phyloP scores from a whole-genome alignment of 2,113 vertebrate species.

The Rousettus leschenaultii region DNA sequence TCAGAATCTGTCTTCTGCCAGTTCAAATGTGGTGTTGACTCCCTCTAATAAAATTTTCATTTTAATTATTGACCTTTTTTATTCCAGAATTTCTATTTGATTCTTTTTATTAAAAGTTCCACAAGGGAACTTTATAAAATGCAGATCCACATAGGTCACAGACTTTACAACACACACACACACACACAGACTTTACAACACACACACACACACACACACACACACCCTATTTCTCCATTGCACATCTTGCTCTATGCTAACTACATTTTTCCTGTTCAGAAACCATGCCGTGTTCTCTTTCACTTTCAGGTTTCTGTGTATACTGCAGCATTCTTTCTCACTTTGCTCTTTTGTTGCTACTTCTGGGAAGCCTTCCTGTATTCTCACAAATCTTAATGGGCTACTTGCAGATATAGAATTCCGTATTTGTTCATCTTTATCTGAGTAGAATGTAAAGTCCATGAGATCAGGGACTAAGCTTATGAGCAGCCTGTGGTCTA shows the following conservation, averaged over 20 bases:
- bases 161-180: neutral
- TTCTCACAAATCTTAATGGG: neutral
- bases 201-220: neutral
- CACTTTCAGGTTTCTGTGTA: neutral
- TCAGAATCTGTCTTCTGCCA: neutral
- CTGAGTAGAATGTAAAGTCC: neutral
- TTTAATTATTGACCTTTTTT: neutral
- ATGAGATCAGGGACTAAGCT: neutral
- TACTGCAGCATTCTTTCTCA: neutral
- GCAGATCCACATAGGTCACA: neutral
- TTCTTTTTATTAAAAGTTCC: neutral
- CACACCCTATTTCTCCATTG: neutral
- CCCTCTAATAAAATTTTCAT: neutral
- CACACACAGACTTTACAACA: neutral
- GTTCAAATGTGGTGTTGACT: neutral
- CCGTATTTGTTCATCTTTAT: neutral
- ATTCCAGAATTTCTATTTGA: neutral
- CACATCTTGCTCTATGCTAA: neutral
- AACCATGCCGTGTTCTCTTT: neutral
- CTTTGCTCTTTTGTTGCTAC: conserved; percentile 5
- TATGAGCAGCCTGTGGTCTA: neutral
- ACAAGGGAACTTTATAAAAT: neutral
- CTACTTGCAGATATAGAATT: neutral
- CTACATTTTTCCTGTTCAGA: neutral
- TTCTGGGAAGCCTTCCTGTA: neutral